Percentiles rank a stretch among this genome's conserved stretches.
These are phyloP conservation scores for Diabrotica balteata DNA, from an alignment of 2,888 invertebrate species.

Conservation along the genomic window DNA sequence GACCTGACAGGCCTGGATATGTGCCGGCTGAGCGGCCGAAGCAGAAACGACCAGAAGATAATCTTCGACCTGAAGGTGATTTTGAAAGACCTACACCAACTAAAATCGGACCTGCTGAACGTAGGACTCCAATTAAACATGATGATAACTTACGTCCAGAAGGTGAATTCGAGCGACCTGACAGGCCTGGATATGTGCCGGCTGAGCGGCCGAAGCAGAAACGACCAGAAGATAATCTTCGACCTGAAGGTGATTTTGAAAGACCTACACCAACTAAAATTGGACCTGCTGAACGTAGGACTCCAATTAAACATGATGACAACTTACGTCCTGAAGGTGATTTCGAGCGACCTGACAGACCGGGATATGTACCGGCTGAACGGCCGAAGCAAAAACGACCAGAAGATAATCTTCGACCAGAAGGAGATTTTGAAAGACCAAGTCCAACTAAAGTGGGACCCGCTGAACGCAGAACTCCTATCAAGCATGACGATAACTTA, in stretches of 20 bases:
- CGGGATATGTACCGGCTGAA: constrained; percentile 56
- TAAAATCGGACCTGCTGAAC: constrained; percentile 57
- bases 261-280: constrained; percentile 56
- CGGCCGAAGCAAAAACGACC: constrained; percentile 59
- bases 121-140: constrained; percentile 56
- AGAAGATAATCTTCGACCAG: constrained; percentile 65
- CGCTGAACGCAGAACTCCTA: constrained; percentile 55
- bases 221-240: constrained; percentile 60
- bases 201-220: constrained; percentile 58
- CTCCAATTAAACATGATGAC: constrained; percentile 59
- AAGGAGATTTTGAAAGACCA: constrained; percentile 66
- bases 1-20: constrained; percentile 53
- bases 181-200: constrained; percentile 55
- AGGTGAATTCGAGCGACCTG: constrained; percentile 63
- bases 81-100: constrained; percentile 56
- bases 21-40: constrained; percentile 52
- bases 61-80: constrained; percentile 58
- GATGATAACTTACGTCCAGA: constrained; percentile 65
- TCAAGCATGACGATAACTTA: constrained; percentile 57
- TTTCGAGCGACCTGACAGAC: constrained; percentile 58
- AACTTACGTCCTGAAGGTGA: constrained; percentile 64
- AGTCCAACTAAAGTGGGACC: constrained; percentile 47
- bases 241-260: constrained; percentile 60
- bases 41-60: constrained; percentile 60
- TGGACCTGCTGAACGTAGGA: constrained; percentile 52